Conservation (phyloP, 30 jellyfish, hydroid and myxozoan genomes). For the Aurelia aurita region DNA sequence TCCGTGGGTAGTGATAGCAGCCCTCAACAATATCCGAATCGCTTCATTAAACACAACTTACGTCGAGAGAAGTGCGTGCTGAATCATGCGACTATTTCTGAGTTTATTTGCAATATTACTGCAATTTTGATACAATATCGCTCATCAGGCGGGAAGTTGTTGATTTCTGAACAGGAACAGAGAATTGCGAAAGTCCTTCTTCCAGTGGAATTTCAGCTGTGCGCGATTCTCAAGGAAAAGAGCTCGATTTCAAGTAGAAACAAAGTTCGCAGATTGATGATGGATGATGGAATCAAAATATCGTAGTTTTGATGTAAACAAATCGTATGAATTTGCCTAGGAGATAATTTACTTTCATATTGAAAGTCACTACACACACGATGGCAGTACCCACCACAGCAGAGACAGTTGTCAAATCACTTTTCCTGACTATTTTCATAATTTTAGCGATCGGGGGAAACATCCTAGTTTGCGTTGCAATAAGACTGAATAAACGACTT, state of each 20-base stretch:
- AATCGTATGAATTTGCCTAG: background rate
- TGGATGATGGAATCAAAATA: background rate
- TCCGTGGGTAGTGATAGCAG: constrained; percentile 14
- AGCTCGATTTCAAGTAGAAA: too few species aligned
- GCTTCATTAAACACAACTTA: background rate
- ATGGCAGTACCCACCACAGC: constrained; percentile 39
- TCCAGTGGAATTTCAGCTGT: too few species aligned
- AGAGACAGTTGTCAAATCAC: constrained; percentile 70
- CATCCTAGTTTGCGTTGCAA: constrained; percentile 75
- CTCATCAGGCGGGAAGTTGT: too few species aligned
- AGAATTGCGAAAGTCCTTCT: too few species aligned
- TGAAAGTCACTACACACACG: too few species aligned
- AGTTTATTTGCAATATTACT: too few species aligned
- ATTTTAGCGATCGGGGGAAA: constrained; percentile 80
- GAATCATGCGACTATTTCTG: background rate
- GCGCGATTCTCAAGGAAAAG: too few species aligned
- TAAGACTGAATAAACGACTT: constrained; percentile 58
- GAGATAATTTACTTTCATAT: background rate
- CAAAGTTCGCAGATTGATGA: too few species aligned
- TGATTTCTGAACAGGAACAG: too few species aligned
- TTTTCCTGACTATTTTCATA: constrained; percentile 58
- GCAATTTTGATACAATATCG: too few species aligned
- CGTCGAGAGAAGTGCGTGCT: background rate
- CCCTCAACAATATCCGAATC: background rate
- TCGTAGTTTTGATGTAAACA: background rate